These are phyloP conservation scores for Dusona sp. DNA, from an alignment of 2,888 invertebrate species.

Conservation along the genomic window DNA sequence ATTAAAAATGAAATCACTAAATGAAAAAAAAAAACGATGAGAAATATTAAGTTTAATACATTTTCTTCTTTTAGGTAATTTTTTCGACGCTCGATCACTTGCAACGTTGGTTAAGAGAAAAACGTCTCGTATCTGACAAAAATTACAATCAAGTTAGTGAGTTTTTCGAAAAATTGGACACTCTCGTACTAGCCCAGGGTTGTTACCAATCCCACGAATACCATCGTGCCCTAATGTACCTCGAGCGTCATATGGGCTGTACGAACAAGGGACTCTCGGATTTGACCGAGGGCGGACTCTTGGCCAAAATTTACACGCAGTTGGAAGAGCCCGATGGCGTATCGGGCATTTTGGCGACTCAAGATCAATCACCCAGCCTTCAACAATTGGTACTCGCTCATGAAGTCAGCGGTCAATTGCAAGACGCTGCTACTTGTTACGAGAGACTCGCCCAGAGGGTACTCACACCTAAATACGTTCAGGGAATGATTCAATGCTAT, in stretches of 20 bases:
- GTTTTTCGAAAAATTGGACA: constrained; percentile 86
- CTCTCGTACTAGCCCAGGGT: constrained; percentile 89
- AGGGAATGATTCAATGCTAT: constrained; percentile 94
- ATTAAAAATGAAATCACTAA: not conserved
- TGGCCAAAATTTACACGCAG: constrained; percentile 92
- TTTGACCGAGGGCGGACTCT: constrained; percentile 78
- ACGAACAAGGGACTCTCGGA: constrained; percentile 81
- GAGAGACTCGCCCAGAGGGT: constrained; percentile 90
- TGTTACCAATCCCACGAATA: constrained; percentile 92
- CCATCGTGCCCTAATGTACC: constrained; percentile 90
- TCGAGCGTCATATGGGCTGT: constrained; percentile 89
- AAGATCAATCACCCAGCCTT: constrained; percentile 91
- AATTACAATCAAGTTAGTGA: constrained; percentile 76
- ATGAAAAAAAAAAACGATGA: not conserved
- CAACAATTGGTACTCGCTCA: constrained; percentile 94
- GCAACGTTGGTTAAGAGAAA: constrained; percentile 89
- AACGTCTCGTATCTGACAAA: constrained; percentile 73
- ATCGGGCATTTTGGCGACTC: constrained; percentile 90
- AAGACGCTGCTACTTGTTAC: constrained; percentile 95
- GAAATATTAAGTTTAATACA: constrained; percentile 4
- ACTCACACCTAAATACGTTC: constrained; percentile 84
- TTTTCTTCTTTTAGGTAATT: constrained; percentile 82
- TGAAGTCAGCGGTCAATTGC: constrained; percentile 92
- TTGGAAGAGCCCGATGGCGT: constrained; percentile 97
- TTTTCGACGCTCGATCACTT: constrained; percentile 91